Evolutionary conservation across 1,140 invertebrate species (phyloP), one percentile per base, ranked within the genome.

Genomic region (Cylas formicarius): DNA sequence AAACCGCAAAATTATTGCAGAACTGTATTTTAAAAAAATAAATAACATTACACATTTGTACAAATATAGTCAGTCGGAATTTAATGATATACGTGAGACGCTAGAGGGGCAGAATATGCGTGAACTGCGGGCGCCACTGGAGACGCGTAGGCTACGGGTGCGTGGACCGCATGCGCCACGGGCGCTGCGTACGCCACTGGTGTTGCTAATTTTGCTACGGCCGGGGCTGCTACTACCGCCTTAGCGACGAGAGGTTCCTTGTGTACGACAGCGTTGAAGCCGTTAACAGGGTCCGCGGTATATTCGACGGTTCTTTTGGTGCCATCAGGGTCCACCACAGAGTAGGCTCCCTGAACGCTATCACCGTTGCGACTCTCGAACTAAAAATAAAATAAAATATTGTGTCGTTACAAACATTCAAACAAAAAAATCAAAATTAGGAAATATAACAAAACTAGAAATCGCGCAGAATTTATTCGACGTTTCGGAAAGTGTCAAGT

Each of bases 261-360:
- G 11, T 75, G 74, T 3, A 77, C 69, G 16, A 67, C 62, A 14
- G 69, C 69, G 57, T 70, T 69, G 61, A 71, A 72, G 48, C 71
- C 71, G 39, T 72, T 65, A 41, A 68, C 47, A 2, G 73, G 67
- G 60, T 77, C 75, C 13, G 75, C 75, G 3, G 76, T 78, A 62
- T 82, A 81, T 51, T 79, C 75, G 1, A 81, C 78, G 16, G 73
- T 74, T 44, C 78, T 71, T 41, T 74, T 72, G 43, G 70, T 63
- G 18, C 38, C 72, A 71, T 47, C 79, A 72, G 79, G 73, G 47
- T 82, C 78, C 11, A 77, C 67, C 11, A 81, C 57, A 1, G 75
- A 78, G 63, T 81, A 81, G 28, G 71, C 72, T 18, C 79, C 78
- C 53, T 78, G 73, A 5, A 81, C 78, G 16, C 78, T 70, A 55